Percentiles rank a stretch among this genome's conserved stretches.
Conservation (phyloP, 2,888 invertebrate species). For the Mythimna lalbum region DNA sequence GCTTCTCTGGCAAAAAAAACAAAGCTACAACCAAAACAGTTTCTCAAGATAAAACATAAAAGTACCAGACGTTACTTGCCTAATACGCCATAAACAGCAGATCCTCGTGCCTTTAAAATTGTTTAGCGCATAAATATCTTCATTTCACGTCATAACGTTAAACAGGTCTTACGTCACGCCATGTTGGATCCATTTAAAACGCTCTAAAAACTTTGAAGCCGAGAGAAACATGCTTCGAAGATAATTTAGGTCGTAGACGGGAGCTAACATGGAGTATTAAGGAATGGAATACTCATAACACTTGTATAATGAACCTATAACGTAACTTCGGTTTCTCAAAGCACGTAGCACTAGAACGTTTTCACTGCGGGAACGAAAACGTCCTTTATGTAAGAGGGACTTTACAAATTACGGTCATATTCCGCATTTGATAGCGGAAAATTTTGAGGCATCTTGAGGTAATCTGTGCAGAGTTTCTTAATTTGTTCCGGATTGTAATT, state of each 20-base stretch:
- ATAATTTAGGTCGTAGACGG: conserved; percentile 53
- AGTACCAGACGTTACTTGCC: background rate
- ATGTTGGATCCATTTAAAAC: conserved; percentile 54
- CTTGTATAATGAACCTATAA: background rate
- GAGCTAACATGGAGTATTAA: conserved; percentile 22
- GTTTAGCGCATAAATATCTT: conserved; percentile 32
- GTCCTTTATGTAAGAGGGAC: background rate
- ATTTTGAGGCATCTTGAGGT: conserved; percentile 13
- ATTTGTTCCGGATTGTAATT: conserved; percentile 13
- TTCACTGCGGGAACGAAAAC: too few species aligned
- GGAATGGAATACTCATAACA: conserved; percentile 16
- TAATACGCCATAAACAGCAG: background rate
- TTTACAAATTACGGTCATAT: background rate
- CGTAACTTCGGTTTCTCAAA: background rate
- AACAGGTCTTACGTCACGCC: conserved; percentile 47
- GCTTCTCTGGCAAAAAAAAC: too few species aligned
- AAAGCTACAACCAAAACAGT: background rate
- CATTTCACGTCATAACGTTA: conserved; percentile 30
- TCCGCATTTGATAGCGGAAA: background rate
- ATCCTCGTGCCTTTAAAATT: background rate
- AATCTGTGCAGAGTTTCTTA: conserved; percentile 6
- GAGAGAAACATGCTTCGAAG: conserved; percentile 44
- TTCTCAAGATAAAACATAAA: background rate
- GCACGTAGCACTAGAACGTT: background rate
- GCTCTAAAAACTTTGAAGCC: conserved; percentile 55